These are phyloP conservation scores for Bombus ignitus DNA, from an alignment of 1,140 invertebrate genomes.

Conservation along the genomic window DNA sequence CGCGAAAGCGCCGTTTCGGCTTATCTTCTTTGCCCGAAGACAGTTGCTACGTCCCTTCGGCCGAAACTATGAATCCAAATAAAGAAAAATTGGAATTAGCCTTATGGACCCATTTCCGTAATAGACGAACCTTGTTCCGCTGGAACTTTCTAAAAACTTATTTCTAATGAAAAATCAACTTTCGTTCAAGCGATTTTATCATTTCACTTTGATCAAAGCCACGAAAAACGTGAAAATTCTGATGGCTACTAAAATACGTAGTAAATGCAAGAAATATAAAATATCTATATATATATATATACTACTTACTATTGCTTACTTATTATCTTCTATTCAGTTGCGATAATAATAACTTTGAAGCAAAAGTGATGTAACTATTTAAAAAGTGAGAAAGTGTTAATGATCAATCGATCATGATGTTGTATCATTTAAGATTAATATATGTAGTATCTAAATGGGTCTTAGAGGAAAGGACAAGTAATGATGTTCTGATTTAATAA, in stretches of 20 bases:
- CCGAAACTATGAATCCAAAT: background rate
- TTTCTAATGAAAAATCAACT: background rate
- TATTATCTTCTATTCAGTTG: too few species aligned
- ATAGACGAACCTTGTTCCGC: background rate
- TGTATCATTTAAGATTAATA: too few species aligned
- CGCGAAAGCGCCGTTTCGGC: constrained; percentile 51
- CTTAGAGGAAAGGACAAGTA: too few species aligned
- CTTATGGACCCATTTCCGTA: background rate
- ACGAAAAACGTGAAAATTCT: background rate
- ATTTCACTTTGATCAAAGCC: background rate
- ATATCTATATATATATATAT: background rate
- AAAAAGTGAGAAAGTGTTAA: too few species aligned
- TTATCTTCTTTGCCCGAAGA: constrained; percentile 51
- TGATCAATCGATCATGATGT: too few species aligned
- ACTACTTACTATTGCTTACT: too few species aligned
- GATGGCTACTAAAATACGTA: background rate
- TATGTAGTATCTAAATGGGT: too few species aligned
- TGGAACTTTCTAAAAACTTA: background rate
- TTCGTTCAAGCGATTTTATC: background rate
- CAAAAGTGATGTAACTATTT: too few species aligned
- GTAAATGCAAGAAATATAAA: too few species aligned
- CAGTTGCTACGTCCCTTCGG: background rate
- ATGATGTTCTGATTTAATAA: too few species aligned
- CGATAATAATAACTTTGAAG: too few species aligned
- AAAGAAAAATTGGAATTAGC: constrained; percentile 34